Base-by-base conservation (phyloP, 1,140 invertebrate genomes). In the Tetragonula clypearis region DNA sequence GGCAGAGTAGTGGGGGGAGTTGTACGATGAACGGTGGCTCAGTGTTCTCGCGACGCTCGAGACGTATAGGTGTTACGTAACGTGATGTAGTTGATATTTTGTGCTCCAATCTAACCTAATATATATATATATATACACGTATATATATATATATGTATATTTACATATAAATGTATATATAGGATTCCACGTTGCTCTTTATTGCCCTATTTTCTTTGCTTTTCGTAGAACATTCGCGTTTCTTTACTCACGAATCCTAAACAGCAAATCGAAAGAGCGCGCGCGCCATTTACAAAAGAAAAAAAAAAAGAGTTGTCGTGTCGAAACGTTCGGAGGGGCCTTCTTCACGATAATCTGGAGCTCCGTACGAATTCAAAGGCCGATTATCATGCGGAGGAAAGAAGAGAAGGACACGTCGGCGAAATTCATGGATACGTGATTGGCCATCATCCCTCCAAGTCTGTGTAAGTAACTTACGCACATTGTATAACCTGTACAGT, bases 361-460 rank as follows among this genome's bases (percentile, higher is more conserved):
- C 21, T 55, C 19, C 8, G 21, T n/a, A 2, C 4, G n/a, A 49
- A 26, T n/a, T 21, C 19, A n/a, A 49, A 23, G 75, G 26, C 55
- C 9, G 35, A 17, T 11, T 6, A 69, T 26, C n/a, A 84, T 84
- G 82, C 35, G 26, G 19, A 49, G 66, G 1, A 72, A 41, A 56
- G 12, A 21, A 49, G 56, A 62, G 26, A 62, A 62, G 4, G 30
- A 56, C 21, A 62, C 12, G 23, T 19, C 17, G 12, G 26, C 21
- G 26, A 41, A 79, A 68, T 62, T 35, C 26, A n/a, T 65, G 82
- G 75, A 84, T 73, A 62, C 53, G 56, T 84, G 82, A 84, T 84
- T 41, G n/a, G 17, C 17, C 53, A 4, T 8, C 58, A 55, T 35
- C n/a, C 53, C 56, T 35, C 21, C 30, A n/a, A 79, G 30, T n/a